A percentile compares a stretch with the other conserved stretches of the same genome.
Conservation (phyloP, 2,797 vertebrate species). For the Megalops cyprinoides region DNA sequence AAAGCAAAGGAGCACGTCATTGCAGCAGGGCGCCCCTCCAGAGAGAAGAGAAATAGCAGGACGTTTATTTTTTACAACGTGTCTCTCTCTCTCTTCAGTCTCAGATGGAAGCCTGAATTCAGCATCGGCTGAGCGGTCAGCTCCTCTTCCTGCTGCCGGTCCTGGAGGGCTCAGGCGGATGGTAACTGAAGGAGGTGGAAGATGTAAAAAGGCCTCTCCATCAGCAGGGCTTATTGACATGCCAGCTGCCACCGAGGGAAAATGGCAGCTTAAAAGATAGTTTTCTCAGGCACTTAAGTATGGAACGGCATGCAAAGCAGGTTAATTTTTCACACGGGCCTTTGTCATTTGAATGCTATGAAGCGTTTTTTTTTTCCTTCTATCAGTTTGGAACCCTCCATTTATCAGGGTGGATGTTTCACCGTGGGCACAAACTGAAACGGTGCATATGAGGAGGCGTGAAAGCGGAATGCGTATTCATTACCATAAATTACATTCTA, state of each 20-base stretch:
- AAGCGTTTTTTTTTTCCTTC: conserved; percentile 13
- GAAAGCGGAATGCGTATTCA: background rate
- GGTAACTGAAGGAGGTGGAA: background rate
- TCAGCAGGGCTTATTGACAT: conserved; percentile 14
- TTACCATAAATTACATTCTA: background rate
- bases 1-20: background rate
- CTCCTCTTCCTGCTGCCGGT: background rate
- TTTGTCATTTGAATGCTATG: conserved; percentile 18
- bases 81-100: background rate
- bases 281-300: conserved; percentile 3
- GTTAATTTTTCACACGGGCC: conserved; percentile 1
- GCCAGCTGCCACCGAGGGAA: conserved; percentile 12
- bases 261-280: background rate
- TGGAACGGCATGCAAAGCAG: conserved; percentile 30
- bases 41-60: background rate
- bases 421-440: background rate
- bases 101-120: background rate
- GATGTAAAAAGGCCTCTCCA: background rate
- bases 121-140: background rate
- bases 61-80: background rate
- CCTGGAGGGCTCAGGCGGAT: background rate
- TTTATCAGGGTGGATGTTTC: conserved; percentile 5
- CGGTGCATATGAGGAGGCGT: background rate
- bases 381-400: conserved; percentile 4
- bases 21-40: conserved; percentile 1